Evolutionary conservation across 2,797 vertebrate genomes (phyloP).

Genomic region (Argentina silus): DNA sequence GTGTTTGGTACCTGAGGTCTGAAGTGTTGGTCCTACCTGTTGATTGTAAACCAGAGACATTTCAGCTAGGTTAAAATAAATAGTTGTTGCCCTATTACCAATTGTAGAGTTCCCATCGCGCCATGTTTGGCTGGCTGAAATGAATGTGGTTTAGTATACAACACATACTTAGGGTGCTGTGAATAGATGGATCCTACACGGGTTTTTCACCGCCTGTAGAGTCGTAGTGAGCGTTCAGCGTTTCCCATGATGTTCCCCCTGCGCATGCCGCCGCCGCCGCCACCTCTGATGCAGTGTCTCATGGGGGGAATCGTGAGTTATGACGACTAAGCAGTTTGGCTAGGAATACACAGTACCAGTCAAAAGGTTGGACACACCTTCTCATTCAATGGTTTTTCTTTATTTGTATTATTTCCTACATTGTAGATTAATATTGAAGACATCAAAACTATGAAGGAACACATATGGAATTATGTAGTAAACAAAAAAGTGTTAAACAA

Average conservation of each 20-base stretch:
- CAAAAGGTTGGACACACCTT: no score
- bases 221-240: slow-evolving; percentile 25
- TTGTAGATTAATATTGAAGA: no score
- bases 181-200: slow-evolving; percentile 11
- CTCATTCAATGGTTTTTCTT: no score
- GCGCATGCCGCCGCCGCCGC: slow-evolving; percentile 42
- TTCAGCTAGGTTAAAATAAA: slow-evolving; percentile 20
- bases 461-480: no score
- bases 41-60: slow-evolving; percentile 18
- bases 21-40: background rate
- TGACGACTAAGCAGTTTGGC: slow-evolving; percentile 10
- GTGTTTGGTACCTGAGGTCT: background rate
- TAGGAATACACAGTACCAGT: background rate
- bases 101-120: no score
- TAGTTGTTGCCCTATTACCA: background rate
- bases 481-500: no score
- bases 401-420: no score
- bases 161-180: background rate
- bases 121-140: slow-evolving; percentile 35
- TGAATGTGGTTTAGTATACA: slow-evolving; percentile 31
- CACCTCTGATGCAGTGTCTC: slow-evolving; percentile 14
- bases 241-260: slow-evolving; percentile 25
- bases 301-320: slow-evolving; percentile 53
- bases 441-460: no score
- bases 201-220: slow-evolving; percentile 20